phyloP scores from a whole-genome alignment of 2,888 invertebrate species.

The Torymus tubicola region DNA sequence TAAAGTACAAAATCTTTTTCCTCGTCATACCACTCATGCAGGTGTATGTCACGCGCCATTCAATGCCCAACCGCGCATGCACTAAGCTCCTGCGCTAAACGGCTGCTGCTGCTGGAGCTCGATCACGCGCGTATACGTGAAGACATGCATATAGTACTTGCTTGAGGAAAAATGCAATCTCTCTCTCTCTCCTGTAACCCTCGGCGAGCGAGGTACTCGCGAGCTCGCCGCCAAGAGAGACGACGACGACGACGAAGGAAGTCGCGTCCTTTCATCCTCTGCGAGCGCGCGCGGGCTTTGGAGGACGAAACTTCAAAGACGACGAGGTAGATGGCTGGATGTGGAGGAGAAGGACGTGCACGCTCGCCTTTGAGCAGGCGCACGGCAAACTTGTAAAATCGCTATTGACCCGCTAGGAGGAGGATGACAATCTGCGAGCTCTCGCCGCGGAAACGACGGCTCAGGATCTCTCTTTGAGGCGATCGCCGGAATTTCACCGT shows the following conservation, averaged over 20 bases:
- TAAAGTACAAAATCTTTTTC: too few species aligned
- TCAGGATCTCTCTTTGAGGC: background rate
- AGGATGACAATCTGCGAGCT: background rate
- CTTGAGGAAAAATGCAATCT: constrained; percentile 35
- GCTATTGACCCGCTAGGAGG: constrained; percentile 27
- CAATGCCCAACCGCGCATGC: too few species aligned
- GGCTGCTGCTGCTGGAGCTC: too few species aligned
- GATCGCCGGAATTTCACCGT: background rate
- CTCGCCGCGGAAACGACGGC: too few species aligned
- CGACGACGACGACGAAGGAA: background rate
- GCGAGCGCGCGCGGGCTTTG: background rate
- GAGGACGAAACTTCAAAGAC: constrained; percentile 18
- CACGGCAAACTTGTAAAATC: constrained; percentile 48
- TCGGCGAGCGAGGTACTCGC: background rate
- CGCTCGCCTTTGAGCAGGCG: constrained; percentile 28
- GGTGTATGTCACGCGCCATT: too few species aligned
- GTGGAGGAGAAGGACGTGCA: background rate
- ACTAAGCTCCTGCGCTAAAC: too few species aligned
- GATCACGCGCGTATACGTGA: too few species aligned
- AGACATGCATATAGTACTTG: too few species aligned
- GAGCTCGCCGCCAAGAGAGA: background rate
- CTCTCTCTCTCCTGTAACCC: constrained; percentile 4
- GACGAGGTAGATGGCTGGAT: too few species aligned
- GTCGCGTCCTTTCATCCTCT: constrained; percentile 2
- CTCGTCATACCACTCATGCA: too few species aligned